phyloP scores from a whole-genome alignment of 2,888 invertebrate genomes.

The Stenoptilia bipunctidactyla region DNA sequence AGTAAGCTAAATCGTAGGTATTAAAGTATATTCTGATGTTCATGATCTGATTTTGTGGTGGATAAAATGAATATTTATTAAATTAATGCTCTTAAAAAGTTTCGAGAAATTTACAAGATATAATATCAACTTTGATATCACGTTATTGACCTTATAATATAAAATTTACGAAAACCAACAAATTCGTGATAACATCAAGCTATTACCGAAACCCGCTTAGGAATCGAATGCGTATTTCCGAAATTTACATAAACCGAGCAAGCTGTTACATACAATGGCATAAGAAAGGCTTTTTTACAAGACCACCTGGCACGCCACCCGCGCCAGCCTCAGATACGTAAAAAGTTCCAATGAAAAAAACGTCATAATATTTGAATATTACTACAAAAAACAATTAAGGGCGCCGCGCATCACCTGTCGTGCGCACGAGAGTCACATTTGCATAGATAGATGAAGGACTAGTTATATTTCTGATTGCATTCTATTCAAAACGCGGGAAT shows the following conservation, averaged over 20 bases:
- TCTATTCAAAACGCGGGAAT: no score
- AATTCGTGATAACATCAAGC: no score
- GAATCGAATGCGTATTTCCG: background rate
- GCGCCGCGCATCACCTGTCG: constrained; percentile 67
- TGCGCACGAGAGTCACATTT: constrained; percentile 61
- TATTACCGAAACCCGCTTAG: background rate
- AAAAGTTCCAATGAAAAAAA: constrained; percentile 52
- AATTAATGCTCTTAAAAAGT: background rate
- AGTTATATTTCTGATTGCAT: no score
- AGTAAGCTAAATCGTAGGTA: no score
- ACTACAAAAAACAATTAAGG: constrained; percentile 68
- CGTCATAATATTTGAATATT: constrained; percentile 70
- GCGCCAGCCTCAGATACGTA: constrained; percentile 42
- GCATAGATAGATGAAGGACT: constrained; percentile 29
- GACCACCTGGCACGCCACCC: constrained; percentile 67
- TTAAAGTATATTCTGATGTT: no score
- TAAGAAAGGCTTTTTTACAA: constrained; percentile 41
- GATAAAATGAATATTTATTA: background rate
- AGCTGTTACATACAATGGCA: constrained; percentile 44
- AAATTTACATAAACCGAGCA: constrained; percentile 21
- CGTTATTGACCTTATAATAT: no score
- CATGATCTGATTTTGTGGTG: no score
- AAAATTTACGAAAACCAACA: no score
- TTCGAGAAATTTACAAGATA: no score
- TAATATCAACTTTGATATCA: no score